A percentile compares a stretch with the other conserved stretches of the same genome.
These are phyloP conservation scores for Acridotheres tristis DNA, from an alignment of 2,797 vertebrate genomes.

Conservation along the genomic window DNA sequence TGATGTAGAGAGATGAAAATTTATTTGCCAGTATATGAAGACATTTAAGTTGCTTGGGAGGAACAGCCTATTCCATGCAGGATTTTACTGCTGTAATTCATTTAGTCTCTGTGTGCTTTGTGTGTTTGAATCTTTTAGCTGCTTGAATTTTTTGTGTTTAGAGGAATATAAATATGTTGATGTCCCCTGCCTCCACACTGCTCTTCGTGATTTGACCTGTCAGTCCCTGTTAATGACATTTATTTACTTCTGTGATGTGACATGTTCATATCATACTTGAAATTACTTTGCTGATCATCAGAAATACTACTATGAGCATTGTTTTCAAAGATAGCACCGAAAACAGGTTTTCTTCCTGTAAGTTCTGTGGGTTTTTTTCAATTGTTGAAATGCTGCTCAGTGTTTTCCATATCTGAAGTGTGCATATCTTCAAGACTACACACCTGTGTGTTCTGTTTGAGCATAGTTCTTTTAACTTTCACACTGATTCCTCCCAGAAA, in stretches of 20 bases:
- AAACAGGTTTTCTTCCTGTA: background rate
- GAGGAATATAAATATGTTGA: background rate
- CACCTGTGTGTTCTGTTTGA: background rate
- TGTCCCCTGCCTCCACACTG: background rate
- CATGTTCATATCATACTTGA: background rate
- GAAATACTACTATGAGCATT: background rate
- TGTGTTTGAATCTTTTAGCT: background rate
- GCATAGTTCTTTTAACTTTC: background rate
- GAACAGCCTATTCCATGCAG: background rate
- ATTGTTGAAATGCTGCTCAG: background rate
- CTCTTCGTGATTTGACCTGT: background rate
- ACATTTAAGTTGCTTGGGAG: background rate
- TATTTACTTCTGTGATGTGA: background rate
- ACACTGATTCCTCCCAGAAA: background rate
- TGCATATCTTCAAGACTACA: background rate
- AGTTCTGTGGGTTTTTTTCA: background rate
- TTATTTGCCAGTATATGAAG: background rate
- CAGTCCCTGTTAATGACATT: background rate
- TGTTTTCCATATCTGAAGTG: background rate
- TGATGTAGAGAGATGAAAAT: background rate
- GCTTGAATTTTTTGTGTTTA: background rate
- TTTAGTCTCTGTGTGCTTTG: background rate
- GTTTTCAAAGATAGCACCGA: background rate
- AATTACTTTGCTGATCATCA: background rate
- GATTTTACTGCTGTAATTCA: background rate